A percentile compares a stretch with the other conserved stretches of the same genome.
Conservation (phyloP, 2,797 vertebrate genomes). For the Limosa lapponica region DNA sequence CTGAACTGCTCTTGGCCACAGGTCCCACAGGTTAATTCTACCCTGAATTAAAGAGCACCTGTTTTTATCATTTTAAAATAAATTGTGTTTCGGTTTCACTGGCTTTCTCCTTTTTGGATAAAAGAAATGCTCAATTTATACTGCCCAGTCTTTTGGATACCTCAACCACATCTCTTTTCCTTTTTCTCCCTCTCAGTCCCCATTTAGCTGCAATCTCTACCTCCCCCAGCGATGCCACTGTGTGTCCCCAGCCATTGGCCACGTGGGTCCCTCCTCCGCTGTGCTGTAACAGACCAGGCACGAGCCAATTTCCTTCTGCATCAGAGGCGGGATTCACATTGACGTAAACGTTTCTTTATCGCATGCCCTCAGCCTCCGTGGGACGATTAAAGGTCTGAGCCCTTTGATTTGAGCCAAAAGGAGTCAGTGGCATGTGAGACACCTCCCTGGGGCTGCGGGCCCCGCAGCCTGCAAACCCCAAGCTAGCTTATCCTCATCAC, state of each 20-base stretch:
- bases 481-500: not conserved
- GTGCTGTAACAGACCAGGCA: too few relatives aligned
- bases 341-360: not conserved
- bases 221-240: not conserved
- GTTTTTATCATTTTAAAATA: not conserved
- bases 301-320: not conserved
- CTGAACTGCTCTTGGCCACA: not conserved
- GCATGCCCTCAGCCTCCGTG: rapidly evolving
- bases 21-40: not conserved
- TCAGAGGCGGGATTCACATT: not conserved
- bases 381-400: not conserved
- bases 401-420: not conserved
- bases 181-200: not conserved
- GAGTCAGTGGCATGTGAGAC: rapidly evolving
- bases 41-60: not conserved
- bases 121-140: not conserved
- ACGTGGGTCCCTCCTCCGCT: rapidly evolving
- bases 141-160: not conserved
- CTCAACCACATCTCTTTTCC: not conserved
- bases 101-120: not conserved
- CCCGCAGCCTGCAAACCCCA: rapidly evolving
- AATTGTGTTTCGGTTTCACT: not conserved
- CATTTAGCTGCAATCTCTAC: not conserved
- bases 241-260: not conserved
- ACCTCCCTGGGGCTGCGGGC: not conserved